Evolutionary conservation across 2,888 invertebrate genomes (phyloP), one percentile per base, ranked within the genome.

Genomic region (Dromius quadrimaculatus): DNA sequence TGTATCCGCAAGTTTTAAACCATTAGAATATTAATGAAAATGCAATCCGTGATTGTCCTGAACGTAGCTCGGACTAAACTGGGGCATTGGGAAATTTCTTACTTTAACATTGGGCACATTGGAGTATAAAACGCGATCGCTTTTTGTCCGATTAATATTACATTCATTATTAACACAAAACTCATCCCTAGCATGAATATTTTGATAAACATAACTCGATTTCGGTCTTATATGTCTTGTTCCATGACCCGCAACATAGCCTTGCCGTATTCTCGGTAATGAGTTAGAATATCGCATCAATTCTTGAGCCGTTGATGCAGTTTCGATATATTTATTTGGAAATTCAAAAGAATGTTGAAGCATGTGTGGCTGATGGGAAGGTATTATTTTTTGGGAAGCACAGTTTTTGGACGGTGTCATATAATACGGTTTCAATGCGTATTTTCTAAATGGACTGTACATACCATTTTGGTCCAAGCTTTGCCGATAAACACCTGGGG

Each of bases 401-500:
- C 81, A 81, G 74, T 80, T 80, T 75, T 79, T 79, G 78, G 81
- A 80, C 77, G 81, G 81, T 74, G 79, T 78, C 23, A 80, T 79
- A 74, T 79, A 78, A 74, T 80, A 79, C 28, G 80, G 78, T 57
- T 79, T 79, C 54, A 79, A 78, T 36, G 80, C 73, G 72, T 80
- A 79, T 72, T 81, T 80, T 76, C 79, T 81, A 47, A 81, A 74
- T 32, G 81, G 81, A 73, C 79, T 80, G 79, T 82, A 83, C 83
- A 75, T 83, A 83, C 83, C 83, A 74, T 81, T 79, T 65, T 80
- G 80, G 76, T 83, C 83, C 47, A 80, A 79, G 5, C 81, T 82
- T 75, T 83, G 83, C 2, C 82, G 78, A 73, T 83, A 83, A 65
- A 83, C 79, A 64, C 81, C 82, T 3, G 79, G 78, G 72, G 78